A percentile compares a stretch with the other conserved stretches of the same genome.
These are phyloP conservation scores for Andrena chrysosceles DNA, from an alignment of 2,888 invertebrate genomes.

Conservation along the genomic window DNA sequence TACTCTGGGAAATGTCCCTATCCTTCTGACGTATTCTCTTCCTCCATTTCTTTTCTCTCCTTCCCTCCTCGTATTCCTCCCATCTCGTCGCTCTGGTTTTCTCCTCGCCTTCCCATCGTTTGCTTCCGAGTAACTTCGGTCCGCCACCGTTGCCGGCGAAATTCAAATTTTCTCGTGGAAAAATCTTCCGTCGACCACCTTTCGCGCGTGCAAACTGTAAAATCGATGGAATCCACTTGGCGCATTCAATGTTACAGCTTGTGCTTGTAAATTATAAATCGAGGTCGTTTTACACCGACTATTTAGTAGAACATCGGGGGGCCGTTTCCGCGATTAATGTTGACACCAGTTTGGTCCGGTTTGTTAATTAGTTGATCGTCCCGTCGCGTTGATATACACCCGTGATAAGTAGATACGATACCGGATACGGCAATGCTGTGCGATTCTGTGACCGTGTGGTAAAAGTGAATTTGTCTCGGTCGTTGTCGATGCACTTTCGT, in stretches of 20 bases:
- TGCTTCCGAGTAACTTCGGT: not conserved
- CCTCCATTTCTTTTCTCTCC: constrained; percentile 5
- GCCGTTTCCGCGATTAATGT: constrained; percentile 63
- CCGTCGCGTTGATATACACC: constrained; percentile 44
- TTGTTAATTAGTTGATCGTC: constrained; percentile 69
- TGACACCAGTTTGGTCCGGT: constrained; percentile 51
- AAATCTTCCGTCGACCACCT: not conserved
- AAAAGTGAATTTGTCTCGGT: constrained; percentile 65
- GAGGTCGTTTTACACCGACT: constrained; percentile 28
- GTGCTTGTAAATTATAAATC: constrained; percentile 56
- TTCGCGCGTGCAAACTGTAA: not conserved
- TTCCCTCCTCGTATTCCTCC: not conserved
- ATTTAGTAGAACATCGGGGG: constrained; percentile 26
- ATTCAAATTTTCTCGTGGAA: not conserved
- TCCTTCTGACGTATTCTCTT: constrained; percentile 42
- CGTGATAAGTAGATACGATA: constrained; percentile 9
- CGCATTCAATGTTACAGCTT: constrained; percentile 2
- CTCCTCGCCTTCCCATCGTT: not conserved
- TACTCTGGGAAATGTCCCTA: constrained; percentile 76
- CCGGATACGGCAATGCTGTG: not conserved
- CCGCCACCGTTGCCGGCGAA: not conserved
- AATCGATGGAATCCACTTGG: constrained; percentile 19
- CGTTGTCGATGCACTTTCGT: constrained; percentile 37
- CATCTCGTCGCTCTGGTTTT: not conserved
- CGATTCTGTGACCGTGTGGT: constrained; percentile 22